Base-by-base conservation (phyloP, 2,797 vertebrate species). In the Gorsachius magnificus region DNA sequence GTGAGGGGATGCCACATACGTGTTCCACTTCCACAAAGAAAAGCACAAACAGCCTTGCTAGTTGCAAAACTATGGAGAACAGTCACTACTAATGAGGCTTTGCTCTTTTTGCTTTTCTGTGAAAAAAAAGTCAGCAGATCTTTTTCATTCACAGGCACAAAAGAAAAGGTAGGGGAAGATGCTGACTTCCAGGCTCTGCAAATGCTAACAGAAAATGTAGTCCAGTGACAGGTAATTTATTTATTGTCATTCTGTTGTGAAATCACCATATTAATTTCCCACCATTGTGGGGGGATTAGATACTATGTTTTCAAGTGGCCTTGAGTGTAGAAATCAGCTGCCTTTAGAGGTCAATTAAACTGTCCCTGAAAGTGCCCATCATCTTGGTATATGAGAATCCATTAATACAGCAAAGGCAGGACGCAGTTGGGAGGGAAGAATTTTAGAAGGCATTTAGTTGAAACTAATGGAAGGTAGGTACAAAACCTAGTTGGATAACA, bases 241-340 rank as follows among this genome's bases (percentile, higher is more conserved):
- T 94, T 96, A n/a, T 74, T 87, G 75, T 77, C 71, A 56, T 56
- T 83, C 58, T 70, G n/a, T 75, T 85, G 45, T 89, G 87, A 89
- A 91, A 92, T 60, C 58, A 74, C 28, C 13, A 3, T 50, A 78
- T 25, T 86, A 85, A 75, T 76, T 94, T 87, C 50, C 65, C 33
- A 72, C 22, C 50, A 24, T n/a, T 60, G 43, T 56, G 20, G 18
- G 24, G 78, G 33, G 38, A 78, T 60, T 64, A 94, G 46, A 69
- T 43, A 43, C 35, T n/a, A 24, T n/a, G 53, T 5, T 13, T 89
- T 78, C 79, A 69, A 45, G 51, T 76, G 38, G 58, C 13, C 72
- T 63, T 48, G 60, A 65, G 38, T 43, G 19, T n/a, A 87, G 61
- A 91, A 93, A 83, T 50, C 70, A 87, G 16, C 43, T 76, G 61